Evolutionary conservation across 2,113 vertebrate species (phyloP).

Genomic region (Opisthocomus hoazin): DNA sequence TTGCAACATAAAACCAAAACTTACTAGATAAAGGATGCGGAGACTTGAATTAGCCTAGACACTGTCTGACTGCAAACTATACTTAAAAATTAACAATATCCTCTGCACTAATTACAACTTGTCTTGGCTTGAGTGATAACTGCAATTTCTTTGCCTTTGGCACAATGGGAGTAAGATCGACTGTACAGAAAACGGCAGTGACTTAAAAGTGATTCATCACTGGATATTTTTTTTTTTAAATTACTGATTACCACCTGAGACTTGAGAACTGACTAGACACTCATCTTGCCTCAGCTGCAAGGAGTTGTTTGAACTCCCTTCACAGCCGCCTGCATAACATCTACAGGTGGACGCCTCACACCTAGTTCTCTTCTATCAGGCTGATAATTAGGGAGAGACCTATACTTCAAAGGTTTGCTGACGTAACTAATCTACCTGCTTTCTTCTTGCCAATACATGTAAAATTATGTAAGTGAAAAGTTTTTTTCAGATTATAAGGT

Average conservation of each 20-base stretch:
- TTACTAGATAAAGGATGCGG: not conserved
- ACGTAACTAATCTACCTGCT: not conserved
- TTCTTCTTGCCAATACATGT: not conserved
- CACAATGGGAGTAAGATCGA: not conserved
- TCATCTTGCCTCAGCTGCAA: not conserved
- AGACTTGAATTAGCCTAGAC: not conserved
- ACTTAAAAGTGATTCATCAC: slow-evolving; percentile 1
- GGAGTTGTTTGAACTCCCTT: not conserved
- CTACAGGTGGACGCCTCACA: not conserved
- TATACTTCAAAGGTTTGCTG: not conserved
- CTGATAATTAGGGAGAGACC: not conserved
- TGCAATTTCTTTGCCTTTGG: slow-evolving; percentile 53
- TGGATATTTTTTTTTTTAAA: not conserved
- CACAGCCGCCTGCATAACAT: not conserved
- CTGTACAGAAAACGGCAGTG: not conserved
- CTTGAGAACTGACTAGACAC: not conserved
- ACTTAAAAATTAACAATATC: slow-evolving; percentile 31
- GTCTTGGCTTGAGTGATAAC: not conserved
- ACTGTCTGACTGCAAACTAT: not conserved
- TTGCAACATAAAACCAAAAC: not conserved
- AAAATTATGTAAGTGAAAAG: not conserved
- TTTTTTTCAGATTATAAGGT: not conserved
- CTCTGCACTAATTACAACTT: slow-evolving; percentile 45
- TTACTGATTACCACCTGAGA: not conserved
- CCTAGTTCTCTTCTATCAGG: fast-evolving